Evolutionary conservation across 2,113 vertebrate genomes (phyloP).

Genomic region (Thermophis baileyi): DNA sequence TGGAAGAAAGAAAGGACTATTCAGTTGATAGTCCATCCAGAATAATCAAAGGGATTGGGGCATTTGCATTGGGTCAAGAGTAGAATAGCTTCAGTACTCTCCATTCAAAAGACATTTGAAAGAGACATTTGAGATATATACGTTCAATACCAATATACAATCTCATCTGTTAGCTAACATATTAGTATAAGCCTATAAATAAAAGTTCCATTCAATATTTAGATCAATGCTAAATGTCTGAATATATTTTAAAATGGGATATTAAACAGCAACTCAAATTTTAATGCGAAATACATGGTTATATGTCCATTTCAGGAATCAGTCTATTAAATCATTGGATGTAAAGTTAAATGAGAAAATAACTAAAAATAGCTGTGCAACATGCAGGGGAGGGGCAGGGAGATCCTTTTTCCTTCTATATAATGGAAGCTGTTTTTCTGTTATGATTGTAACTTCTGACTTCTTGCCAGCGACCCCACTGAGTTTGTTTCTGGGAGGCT

Average conservation of each 20-base stretch:
- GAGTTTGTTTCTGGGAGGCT: not conserved
- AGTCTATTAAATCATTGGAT: not conserved
- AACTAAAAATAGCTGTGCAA: not conserved
- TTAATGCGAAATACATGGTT: not conserved
- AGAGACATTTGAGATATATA: not conserved
- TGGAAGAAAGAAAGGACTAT: conserved; percentile 53
- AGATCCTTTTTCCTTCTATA: not conserved
- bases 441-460: not conserved
- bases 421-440: not conserved
- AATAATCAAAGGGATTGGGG: not conserved
- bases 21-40: not conserved
- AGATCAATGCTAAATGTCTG: not conserved
- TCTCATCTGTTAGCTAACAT: not conserved
- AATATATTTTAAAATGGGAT: not conserved
- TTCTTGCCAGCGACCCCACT: not conserved
- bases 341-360: not conserved
- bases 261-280: not conserved
- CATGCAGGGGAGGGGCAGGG: not conserved
- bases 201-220: not conserved
- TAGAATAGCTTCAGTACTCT: not conserved
- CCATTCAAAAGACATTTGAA: not conserved
- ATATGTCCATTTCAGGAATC: not conserved
- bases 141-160: not conserved
- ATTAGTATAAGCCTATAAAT: not conserved
- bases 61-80: not conserved